Evolutionary conservation across 2,797 vertebrate genomes (phyloP).

Genomic region (Acanthornis magna): DNA sequence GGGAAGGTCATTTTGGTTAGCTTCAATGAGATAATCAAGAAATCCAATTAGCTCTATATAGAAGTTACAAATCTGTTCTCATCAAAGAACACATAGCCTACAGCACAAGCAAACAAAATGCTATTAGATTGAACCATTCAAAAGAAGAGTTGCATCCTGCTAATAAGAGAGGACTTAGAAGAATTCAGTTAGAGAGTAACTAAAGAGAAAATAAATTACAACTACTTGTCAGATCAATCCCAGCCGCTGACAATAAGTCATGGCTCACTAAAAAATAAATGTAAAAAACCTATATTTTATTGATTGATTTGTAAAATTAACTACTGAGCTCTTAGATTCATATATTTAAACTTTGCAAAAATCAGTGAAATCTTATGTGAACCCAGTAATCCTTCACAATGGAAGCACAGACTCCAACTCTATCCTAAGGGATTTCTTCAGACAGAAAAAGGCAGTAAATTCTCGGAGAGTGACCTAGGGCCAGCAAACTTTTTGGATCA

Average conservation of each 20-base stretch:
- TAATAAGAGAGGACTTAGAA: neutral
- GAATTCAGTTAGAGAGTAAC: neutral
- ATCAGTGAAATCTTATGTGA: neutral
- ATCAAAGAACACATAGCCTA: slow-evolving; percentile 55
- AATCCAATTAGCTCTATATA: slow-evolving; percentile 59
- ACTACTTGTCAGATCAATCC: neutral
- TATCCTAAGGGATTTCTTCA: neutral
- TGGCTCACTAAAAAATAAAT: neutral
- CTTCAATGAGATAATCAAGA: slow-evolving; percentile 45
- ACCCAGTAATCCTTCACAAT: neutral
- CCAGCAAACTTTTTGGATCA: neutral
- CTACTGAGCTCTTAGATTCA: neutral
- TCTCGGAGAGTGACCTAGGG: neutral
- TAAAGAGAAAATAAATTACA: slow-evolving; percentile 2
- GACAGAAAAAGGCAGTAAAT: neutral
- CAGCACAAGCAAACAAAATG: slow-evolving; percentile 30
- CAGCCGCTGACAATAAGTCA: neutral
- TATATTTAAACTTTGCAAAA: neutral
- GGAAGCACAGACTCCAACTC: neutral
- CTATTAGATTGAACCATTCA: neutral
- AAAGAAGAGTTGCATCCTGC: neutral
- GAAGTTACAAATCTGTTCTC: slow-evolving; percentile 45
- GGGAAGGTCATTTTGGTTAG: slow-evolving; percentile 16
- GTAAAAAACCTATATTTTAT: neutral
- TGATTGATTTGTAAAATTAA: neutral